These are phyloP conservation scores for Aplochiton taeniatus DNA, from an alignment of 2,797 vertebrate genomes.

Conservation along the genomic window DNA sequence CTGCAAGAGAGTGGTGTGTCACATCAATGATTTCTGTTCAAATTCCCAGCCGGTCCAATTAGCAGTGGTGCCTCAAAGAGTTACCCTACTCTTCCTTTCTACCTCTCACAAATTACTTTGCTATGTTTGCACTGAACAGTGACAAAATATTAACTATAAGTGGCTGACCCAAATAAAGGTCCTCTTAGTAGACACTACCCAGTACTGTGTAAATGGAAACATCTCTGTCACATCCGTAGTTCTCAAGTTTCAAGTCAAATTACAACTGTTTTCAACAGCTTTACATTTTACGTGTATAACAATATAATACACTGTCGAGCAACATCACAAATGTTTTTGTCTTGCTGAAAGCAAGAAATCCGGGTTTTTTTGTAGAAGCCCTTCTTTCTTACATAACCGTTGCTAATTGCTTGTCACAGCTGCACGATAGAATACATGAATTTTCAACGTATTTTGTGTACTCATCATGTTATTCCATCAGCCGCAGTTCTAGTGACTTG, in stretches of 20 bases:
- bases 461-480: neutral
- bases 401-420: neutral
- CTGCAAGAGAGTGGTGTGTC: conserved; percentile 19
- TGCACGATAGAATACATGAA: neutral
- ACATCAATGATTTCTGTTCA: conserved; percentile 54
- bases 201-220: too few species aligned
- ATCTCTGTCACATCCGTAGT: too few species aligned
- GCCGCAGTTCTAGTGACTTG: neutral
- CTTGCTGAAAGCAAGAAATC: too few species aligned
- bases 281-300: too few species aligned
- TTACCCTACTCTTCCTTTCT: conserved; percentile 34
- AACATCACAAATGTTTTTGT: too few species aligned
- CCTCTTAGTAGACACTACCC: too few species aligned
- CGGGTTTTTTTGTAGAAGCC: conserved; percentile 1
- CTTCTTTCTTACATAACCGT: too few species aligned
- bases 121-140: conserved; percentile 4
- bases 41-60: conserved; percentile 72
- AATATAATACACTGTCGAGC: too few species aligned
- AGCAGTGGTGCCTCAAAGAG: conserved; percentile 59
- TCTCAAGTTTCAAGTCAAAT: too few species aligned
- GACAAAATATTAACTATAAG: conserved; percentile 56
- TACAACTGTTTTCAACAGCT: too few species aligned
- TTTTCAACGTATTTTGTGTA: neutral
- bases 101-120: conserved; percentile 25
- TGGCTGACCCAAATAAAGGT: conserved; percentile 51